Evolutionary conservation across 2,797 vertebrate species (phyloP), one percentile per base, ranked within the genome.

Genomic region (Ispidina lecontei): DNA sequence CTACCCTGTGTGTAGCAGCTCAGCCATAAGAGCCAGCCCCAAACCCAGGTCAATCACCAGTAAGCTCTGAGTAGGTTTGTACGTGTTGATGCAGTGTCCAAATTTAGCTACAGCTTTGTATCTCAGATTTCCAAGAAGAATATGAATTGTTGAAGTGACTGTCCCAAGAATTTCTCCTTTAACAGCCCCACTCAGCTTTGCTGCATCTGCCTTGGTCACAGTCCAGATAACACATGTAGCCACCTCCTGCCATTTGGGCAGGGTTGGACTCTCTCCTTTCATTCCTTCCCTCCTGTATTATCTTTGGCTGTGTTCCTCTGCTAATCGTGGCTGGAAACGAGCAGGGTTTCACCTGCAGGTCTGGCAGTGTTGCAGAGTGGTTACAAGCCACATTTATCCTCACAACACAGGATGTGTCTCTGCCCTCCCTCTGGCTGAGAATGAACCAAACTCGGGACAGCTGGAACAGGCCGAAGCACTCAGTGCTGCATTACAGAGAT

Each of bases 271-370:
- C 65, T 69, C 70, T 83, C 31, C 52, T 41, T 37, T 81, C 77
- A 60, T 39, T 87, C 83, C 63, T 87, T 87, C 89, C 79, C 89
- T 44, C 31, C 71, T 55, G 16, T 76, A 44, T 84, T 87, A 68
- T 71, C 83, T 52, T 80, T 95, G 92, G 94, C 88, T 1, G 0
- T 17, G 62, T 20, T 79, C 86, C 93, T 74, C 23, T 26, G 51
- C 80, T 93, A 59, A 77, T 63, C 84, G 5, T 0, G 7, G 78
- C 93, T 90, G 91, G 80, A 70, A 92, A 70, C 49, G 20, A 54
- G 63, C 87, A 86, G 76, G 54, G 77, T 76, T 95, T 93, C 92
- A 96, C 96, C 95, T 95, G 92, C 91, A 91, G 79, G 55, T 46
- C 92, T 88, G 92, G 95, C 89, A 76, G 59, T 1, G 22, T 11